Base-by-base conservation (phyloP, 1,140 invertebrate species). In the Melitaea cinxia region DNA sequence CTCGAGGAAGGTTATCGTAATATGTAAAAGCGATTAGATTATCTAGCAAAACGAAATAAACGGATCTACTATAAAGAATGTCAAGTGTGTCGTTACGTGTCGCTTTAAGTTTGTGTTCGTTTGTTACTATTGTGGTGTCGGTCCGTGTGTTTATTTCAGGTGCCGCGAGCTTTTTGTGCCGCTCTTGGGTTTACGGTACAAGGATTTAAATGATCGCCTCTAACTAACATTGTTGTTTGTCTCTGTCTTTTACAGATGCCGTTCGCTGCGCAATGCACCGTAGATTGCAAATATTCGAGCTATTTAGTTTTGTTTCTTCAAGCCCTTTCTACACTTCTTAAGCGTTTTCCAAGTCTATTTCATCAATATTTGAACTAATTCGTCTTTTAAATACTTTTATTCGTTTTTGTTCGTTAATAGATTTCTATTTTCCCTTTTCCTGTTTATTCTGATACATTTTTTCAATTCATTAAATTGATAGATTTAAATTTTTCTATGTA, bases 211-310 rank as follows among this genome's bases (percentile, higher is more conserved):
- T 68, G 63, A 73, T 74, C 68, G 65, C 50, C 65, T n/a, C 68
- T 67, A 37, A 85, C 71, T 85, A 86, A 88, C 80, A 65, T 69
- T 50, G 71, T 75, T 68, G 82, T 82, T 78, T 85, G 75, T 90
- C 82, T 90, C 84, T 89, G 65, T 89, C 80, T 86, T 89, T 58
- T 90, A 39, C 88, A 90, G 88, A 87, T 90, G 70, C 74, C 69
- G 62, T 61, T 64, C 17, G 65, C 66, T 19, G 75, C 70, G 62
- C 72, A 19, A 55, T 33, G 39, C 42, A 47, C n/a, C 42, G 1
- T 12, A 9, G n/a, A 47, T 47, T 9, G 17, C 21, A 21, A 17
- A 17, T 2, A 7, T 47, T 47, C 42, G 42, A 14, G 9, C 2
- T 7, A 17, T 42, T 42, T 42, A 7, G 14, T 42, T 17, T 17